Evolutionary conservation across 2,888 invertebrate genomes (phyloP), one percentile per base, ranked within the genome.

Genomic region (Callimorpha dominula): DNA sequence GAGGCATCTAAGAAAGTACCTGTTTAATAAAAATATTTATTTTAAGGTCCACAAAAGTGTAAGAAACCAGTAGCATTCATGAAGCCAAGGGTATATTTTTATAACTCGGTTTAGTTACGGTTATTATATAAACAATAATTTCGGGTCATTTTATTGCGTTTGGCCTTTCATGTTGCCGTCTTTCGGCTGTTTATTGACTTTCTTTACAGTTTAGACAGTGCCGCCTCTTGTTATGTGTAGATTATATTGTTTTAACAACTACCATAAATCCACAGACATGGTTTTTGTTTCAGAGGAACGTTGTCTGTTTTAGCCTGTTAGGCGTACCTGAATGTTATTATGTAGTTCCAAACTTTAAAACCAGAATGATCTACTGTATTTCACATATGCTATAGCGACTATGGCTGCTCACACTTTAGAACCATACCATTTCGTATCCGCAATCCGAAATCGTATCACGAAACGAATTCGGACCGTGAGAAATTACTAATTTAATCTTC

Each of bases 21-120:
- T 62, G 70, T 67, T 68, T 73, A 76, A 77, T 76, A 76, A 81
- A 81, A 68, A 75, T 74, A 77, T 75, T 82, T 77, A 71, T 79
- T 77, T 72, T 70, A 81, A 79, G 84, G 82, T 71, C 73, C 71
- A 78, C 76, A 82, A 83, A 84, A 74, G 81, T 80, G 77, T 70
- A 74, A 80, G 74, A 81, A 82, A 83, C 90, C 93, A 88, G 94
- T 93, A 94, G 94, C 93, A 85, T 91, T 88, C 89, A 88, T 87
- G 82, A 78, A 82, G 84, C 86, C 81, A 81, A 81, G 79, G 82
- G 86, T 87, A 81, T 81, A 85, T 86, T 87, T 89, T 90, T 91
- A 90, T 84, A 86, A 84, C 86, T 78, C 75, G 73, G 79, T 84
- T 84, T 84, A 79, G 81, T 83, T 80, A 84, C 82, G 82, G 84